Percentiles rank a stretch among this genome's conserved stretches.
Evolutionary conservation across 2,113 vertebrate genomes (phyloP).

Genomic region (Cyphomyrus plagiostoma): DNA sequence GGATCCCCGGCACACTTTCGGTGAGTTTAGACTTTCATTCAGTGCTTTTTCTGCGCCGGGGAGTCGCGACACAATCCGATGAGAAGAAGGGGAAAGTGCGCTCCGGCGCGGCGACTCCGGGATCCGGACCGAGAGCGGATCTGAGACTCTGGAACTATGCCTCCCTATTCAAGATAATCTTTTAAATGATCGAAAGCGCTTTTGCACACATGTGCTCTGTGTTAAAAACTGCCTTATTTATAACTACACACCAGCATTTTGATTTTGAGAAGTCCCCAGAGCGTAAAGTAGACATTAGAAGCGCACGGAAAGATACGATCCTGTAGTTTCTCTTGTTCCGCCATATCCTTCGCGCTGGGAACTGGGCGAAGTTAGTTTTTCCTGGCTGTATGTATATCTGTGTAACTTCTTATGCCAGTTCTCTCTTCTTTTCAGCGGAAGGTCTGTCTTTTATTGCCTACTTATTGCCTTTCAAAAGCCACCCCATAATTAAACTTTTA

Average conservation of each 20-base stretch:
- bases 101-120: neutral
- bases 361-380: neutral
- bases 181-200: neutral
- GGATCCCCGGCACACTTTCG: conserved; percentile 17
- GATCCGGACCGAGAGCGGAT: neutral
- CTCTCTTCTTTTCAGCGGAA: neutral
- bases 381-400: neutral
- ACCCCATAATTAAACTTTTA: neutral
- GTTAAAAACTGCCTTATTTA: neutral
- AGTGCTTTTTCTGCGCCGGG: neutral
- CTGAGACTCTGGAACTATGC: neutral
- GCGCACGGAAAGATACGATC: neutral
- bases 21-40: conserved; percentile 15
- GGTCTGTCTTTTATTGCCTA: neutral
- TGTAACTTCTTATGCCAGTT: neutral
- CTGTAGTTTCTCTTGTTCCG: neutral
- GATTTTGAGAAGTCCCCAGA: neutral
- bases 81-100: neutral
- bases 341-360: neutral
- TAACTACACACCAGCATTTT: neutral
- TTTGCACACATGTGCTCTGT: neutral
- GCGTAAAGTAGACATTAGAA: neutral
- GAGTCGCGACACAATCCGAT: neutral
- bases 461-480: neutral
- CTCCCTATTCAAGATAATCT: neutral